Evolutionary conservation across 2,113 vertebrate genomes (phyloP).

Genomic region (Vanacampus margaritifer): DNA sequence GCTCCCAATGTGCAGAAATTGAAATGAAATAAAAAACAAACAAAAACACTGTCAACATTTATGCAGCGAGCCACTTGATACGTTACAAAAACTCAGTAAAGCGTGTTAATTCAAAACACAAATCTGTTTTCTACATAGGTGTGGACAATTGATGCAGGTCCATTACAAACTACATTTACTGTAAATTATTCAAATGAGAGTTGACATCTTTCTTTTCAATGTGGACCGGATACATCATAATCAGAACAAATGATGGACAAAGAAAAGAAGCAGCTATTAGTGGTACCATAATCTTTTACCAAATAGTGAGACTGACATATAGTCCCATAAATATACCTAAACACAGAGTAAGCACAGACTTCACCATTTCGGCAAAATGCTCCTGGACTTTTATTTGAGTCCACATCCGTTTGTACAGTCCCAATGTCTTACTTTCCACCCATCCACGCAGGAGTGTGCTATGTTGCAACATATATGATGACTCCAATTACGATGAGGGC

Average conservation of each 20-base stretch:
- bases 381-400: constrained; percentile 13
- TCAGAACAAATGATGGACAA: constrained; percentile 5
- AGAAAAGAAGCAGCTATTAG: constrained; percentile 35
- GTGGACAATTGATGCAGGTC: neutral
- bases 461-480: constrained; percentile 29
- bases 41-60: neutral
- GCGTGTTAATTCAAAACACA: neutral
- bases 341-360: constrained; percentile 17
- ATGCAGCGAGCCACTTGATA: neutral
- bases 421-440: neutral
- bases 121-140: neutral
- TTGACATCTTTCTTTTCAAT: neutral
- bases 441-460: neutral
- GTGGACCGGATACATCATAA: neutral
- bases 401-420: constrained; percentile 4
- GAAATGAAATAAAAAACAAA: neutral
- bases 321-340: constrained; percentile 37
- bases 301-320: constrained; percentile 9
- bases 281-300: constrained; percentile 57
- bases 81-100: neutral
- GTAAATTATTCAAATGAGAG: neutral
- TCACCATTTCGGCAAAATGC: constrained; percentile 18
- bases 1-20: neutral
- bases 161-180: neutral
- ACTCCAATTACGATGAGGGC: constrained; percentile 38